A percentile compares a stretch with the other conserved stretches of the same genome.
Evolutionary conservation across 2,113 vertebrate species (phyloP).

Genomic region (Siniperca knerii): DNA sequence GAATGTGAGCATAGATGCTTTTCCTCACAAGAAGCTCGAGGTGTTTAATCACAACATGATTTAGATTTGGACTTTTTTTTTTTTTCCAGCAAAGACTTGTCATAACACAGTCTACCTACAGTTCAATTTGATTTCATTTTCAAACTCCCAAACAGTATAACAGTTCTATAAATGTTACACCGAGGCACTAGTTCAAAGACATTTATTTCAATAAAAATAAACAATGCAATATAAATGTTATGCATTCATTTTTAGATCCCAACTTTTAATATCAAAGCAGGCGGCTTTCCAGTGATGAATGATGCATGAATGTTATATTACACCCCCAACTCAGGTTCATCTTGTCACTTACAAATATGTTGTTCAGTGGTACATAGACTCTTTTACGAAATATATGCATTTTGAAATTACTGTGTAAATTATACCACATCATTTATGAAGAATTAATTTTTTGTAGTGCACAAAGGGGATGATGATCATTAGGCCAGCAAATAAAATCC

Average conservation of each 20-base stretch:
- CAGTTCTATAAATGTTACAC: background rate
- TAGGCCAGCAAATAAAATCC: background rate
- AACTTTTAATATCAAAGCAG: too few species aligned
- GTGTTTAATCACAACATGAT: background rate
- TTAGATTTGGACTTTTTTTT: background rate
- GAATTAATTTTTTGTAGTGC: background rate
- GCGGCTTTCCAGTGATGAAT: background rate
- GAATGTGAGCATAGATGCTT: background rate
- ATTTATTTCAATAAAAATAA: background rate
- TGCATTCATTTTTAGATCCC: background rate
- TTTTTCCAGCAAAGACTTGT: background rate
- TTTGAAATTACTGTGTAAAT: background rate
- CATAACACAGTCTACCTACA: background rate
- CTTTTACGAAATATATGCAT: background rate
- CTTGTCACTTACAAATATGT: background rate
- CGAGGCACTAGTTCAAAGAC: background rate
- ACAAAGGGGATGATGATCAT: background rate
- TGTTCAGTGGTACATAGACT: background rate
- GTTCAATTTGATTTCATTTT: background rate
- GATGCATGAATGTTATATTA: background rate
- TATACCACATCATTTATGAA: background rate
- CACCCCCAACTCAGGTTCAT: background rate
- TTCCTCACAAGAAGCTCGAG: background rate
- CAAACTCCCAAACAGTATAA: background rate
- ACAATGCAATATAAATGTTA: background rate